phyloP scores from a whole-genome alignment of 2,113 vertebrate genomes.

The Chrysemys picta region DNA sequence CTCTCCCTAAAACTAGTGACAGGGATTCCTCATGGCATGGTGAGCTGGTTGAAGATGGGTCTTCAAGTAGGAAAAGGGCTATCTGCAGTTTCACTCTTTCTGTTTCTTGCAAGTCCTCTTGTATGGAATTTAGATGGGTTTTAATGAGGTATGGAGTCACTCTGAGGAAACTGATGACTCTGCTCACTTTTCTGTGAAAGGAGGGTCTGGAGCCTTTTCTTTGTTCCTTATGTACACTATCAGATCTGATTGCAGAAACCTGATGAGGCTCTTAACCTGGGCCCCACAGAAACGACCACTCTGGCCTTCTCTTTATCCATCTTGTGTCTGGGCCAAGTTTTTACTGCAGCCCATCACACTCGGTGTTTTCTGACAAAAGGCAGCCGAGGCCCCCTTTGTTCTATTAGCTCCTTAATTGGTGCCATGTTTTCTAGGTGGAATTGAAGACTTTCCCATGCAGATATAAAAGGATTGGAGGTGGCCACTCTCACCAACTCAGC shows the following conservation, averaged over 20 bases:
- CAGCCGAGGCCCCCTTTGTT: not conserved
- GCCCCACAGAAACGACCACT: conserved; percentile 42
- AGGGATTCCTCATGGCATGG: no score
- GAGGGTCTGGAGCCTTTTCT: conserved; percentile 54
- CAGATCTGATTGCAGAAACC: conserved; percentile 57
- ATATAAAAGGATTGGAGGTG: not conserved
- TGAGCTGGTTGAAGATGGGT: conserved; percentile 30
- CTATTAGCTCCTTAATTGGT: conserved; percentile 13
- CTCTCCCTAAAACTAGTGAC: conserved; percentile 57
- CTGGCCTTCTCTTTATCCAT: conserved; percentile 50
- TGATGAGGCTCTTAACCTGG: conserved; percentile 44
- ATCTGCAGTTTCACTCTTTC: conserved; percentile 60
- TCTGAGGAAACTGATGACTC: conserved; percentile 66
- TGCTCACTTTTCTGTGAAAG: conserved; percentile 42
- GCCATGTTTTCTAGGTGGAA: not conserved
- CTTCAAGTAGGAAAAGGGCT: conserved; percentile 26
- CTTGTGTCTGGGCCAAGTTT: not conserved
- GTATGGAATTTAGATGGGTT: conserved; percentile 68
- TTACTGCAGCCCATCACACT: conserved; percentile 7
- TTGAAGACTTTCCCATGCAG: not conserved
- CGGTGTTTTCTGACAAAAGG: not conserved
- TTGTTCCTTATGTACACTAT: conserved; percentile 51
- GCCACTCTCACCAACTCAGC: not conserved
- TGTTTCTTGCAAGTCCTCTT: conserved; percentile 69
- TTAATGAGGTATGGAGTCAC: conserved; percentile 72